These are phyloP conservation scores for Psylliodes chrysocephalus DNA, from an alignment of 2,888 invertebrate species.

Conservation along the genomic window DNA sequence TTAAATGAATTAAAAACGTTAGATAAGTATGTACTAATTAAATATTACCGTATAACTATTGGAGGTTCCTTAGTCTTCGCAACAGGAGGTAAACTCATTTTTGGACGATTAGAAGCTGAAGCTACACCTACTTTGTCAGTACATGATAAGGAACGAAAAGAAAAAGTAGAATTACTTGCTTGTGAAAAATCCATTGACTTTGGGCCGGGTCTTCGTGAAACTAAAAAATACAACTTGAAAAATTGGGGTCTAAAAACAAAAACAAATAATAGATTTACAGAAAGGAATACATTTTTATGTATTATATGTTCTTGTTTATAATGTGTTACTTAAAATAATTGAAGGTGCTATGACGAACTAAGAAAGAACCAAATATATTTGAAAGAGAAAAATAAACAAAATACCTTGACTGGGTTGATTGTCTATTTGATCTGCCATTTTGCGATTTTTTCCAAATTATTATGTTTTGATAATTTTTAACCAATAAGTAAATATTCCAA, in stretches of 20 bases:
- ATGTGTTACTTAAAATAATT: not conserved
- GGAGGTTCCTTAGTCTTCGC: constrained; percentile 57
- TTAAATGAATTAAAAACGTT: too few relatives aligned
- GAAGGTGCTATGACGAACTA: not conserved
- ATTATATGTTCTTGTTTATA: too few relatives aligned
- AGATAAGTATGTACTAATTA: too few relatives aligned
- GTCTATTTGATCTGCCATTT: constrained; percentile 80
- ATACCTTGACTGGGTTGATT: constrained; percentile 69
- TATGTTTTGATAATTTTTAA: constrained; percentile 16
- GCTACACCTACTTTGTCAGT: constrained; percentile 46
- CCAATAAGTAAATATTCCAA: constrained; percentile 20
- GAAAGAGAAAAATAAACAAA: constrained; percentile 29
- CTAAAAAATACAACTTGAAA: constrained; percentile 21
- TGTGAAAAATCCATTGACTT: constrained; percentile 54
- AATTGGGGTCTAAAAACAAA: not conserved
- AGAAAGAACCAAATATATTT: constrained; percentile 17
- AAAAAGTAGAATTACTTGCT: constrained; percentile 49
- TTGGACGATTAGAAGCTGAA: constrained; percentile 55
- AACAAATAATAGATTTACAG: not conserved
- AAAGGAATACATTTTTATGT: not conserved
- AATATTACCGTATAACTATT: constrained; percentile 59
- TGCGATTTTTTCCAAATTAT: constrained; percentile 47
- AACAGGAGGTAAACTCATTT: constrained; percentile 60
- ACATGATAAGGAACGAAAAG: constrained; percentile 54
- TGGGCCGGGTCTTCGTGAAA: constrained; percentile 38